phyloP scores from a whole-genome alignment of 2,797 vertebrate genomes.

The Lemur catta region DNA sequence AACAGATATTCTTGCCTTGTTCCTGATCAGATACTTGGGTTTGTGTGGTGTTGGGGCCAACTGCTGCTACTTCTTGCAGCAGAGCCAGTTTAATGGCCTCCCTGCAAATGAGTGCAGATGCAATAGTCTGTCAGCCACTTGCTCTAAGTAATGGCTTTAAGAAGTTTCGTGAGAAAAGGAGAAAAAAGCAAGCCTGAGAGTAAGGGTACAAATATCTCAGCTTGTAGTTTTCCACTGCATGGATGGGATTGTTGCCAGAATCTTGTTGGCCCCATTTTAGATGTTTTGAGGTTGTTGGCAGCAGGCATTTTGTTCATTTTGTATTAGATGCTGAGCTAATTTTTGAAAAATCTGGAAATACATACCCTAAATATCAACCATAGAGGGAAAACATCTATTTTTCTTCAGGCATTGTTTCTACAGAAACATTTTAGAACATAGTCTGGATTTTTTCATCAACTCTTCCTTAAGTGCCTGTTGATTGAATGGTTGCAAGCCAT shows the following conservation, averaged over 20 bases:
- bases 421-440: neutral
- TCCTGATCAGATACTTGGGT: slow-evolving; percentile 15
- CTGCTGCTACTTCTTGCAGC: slow-evolving; percentile 3
- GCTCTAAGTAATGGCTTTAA: neutral
- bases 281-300: slow-evolving; percentile 32
- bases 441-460: slow-evolving; percentile 7
- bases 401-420: neutral
- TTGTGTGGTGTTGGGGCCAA: neutral
- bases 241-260: slow-evolving; percentile 18
- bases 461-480: slow-evolving; percentile 14
- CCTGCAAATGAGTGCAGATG: neutral
- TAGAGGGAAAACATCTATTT: neutral
- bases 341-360: neutral
- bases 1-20: neutral
- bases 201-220: slow-evolving; percentile 32
- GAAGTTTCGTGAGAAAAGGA: neutral
- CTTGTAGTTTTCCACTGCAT: slow-evolving; percentile 11
- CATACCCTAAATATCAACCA: neutral
- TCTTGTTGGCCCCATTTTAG: slow-evolving; percentile 7
- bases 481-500: neutral
- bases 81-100: neutral
- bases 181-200: neutral
- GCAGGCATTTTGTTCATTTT: slow-evolving; percentile 8
- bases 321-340: slow-evolving; percentile 24
- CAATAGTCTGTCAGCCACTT: neutral